Conservation (phyloP, 2,888 invertebrate species). For the Megastigmus dorsalis region DNA sequence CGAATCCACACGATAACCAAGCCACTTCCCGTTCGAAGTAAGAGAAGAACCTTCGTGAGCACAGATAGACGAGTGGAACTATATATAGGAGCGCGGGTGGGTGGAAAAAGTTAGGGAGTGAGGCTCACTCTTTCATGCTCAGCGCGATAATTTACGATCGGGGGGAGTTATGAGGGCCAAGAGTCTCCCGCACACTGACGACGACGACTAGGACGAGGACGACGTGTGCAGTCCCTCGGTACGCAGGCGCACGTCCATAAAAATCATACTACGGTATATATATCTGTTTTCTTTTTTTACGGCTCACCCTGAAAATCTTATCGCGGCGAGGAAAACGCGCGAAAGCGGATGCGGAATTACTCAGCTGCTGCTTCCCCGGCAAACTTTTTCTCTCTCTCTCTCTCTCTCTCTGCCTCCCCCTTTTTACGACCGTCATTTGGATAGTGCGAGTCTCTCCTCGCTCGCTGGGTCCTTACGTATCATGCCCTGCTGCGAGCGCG, state of each 20-base stretch:
- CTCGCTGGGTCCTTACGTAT: too few relatives aligned
- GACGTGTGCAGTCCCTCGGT: too few relatives aligned
- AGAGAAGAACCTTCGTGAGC: neutral
- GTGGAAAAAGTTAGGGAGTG: too few relatives aligned
- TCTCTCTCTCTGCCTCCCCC: neutral
- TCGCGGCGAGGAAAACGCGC: conserved; percentile 10
- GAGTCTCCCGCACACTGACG: too few relatives aligned
- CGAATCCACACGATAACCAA: neutral
- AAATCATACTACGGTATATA: conserved; percentile 17
- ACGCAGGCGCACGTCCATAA: conserved; percentile 14
- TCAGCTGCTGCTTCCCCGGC: too few relatives aligned
- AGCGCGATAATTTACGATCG: conserved; percentile 18
- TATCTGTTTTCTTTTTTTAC: conserved; percentile 21
- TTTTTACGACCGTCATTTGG: conserved; percentile 35
- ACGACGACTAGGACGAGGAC: too few relatives aligned
- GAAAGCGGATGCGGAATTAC: conserved; percentile 16
- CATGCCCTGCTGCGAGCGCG: too few relatives aligned
- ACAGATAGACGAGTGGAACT: neutral
- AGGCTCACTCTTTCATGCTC: too few relatives aligned
- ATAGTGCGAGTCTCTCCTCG: conserved; percentile 2
- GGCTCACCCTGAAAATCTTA: conserved; percentile 31
- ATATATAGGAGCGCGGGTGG: too few relatives aligned
- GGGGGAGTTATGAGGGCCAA: neutral
- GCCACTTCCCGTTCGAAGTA: neutral
- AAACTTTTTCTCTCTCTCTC: neutral